Base-by-base conservation (phyloP, 2,113 vertebrate species). In the Myrmecophaga tridactyla region DNA sequence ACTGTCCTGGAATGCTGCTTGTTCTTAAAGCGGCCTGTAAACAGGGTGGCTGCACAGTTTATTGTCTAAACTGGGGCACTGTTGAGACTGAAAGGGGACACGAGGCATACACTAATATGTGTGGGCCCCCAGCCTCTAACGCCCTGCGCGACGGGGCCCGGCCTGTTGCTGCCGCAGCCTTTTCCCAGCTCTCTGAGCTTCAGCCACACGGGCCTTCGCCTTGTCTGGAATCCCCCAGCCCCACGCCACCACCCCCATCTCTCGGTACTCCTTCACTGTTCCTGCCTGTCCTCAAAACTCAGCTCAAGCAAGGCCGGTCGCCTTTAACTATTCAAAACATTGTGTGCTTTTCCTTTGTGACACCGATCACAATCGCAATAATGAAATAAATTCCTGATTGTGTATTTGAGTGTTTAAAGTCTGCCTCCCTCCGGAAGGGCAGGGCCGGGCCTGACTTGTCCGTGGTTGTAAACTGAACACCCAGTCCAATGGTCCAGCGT, bases 31-130 rank as follows among this genome's bases (percentile, higher is more conserved):
- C 34, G 63, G n/a, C 31, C 82, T n/a, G 4, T 20, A 31, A 53
- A 34, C n/a, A 80, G 29, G 18, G n/a, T 46, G 60, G 27, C 51
- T 85, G 14, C 36, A 41, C 7, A 20, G 62, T 56, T 67, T 67
- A 67, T 82, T 67, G 56, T 77, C 58, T 31, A 46, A 72, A 51
- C 36, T 6, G 72, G 63, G 48, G 60, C 72, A 21, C 5, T 43
- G 29, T 20, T 11, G 6, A 17, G 27, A 72, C 18, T 13, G 11
- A 90, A 53, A 13, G 14, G 23, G 39, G 60, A 83, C 20, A 8
- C 2, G 7, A 31, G 17, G 43, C 20, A 1, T 34, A 43, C 3
- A 69, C 0, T 4, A 23, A 1, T 4, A 15, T 8, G 17, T 17
- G 3, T 1, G 18, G 25, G 29, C 4, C 27, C n/a, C 48, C 48